Evolutionary conservation across 2,797 vertebrate species (phyloP).

Genomic region (Limosa lapponica): DNA sequence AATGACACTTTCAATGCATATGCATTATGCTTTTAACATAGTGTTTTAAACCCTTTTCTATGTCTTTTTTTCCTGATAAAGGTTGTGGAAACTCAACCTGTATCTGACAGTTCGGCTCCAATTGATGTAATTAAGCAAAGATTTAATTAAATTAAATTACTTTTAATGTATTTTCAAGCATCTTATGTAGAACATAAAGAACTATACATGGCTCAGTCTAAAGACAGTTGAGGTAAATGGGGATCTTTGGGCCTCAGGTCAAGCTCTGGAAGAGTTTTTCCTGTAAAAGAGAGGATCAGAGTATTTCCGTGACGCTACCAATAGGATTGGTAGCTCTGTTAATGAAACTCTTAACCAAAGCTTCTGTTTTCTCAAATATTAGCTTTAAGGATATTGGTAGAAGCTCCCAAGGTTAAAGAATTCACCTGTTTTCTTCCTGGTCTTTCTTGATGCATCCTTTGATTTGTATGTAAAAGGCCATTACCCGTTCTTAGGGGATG

Average conservation of each 20-base stretch:
- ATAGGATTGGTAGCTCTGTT: neutral
- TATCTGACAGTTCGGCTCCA: neutral
- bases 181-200: neutral
- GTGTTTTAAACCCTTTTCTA: neutral
- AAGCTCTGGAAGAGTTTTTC: neutral
- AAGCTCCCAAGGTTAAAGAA: neutral
- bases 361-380: neutral
- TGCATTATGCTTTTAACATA: neutral
- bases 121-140: neutral
- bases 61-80: neutral
- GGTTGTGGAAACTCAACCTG: neutral
- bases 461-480: accelerated
- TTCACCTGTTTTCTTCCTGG: neutral
- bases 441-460: neutral
- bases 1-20: neutral
- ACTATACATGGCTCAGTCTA: neutral
- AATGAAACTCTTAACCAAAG: neutral
- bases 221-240: neutral
- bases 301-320: neutral
- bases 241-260: neutral
- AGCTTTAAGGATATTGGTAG: neutral
- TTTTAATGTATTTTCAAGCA: neutral
- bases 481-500: neutral
- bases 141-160: conserved; percentile 4
- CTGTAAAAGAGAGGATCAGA: neutral